phyloP scores from a whole-genome alignment of 1,140 invertebrate species.

The Ptiloglossa arizonensis region DNA sequence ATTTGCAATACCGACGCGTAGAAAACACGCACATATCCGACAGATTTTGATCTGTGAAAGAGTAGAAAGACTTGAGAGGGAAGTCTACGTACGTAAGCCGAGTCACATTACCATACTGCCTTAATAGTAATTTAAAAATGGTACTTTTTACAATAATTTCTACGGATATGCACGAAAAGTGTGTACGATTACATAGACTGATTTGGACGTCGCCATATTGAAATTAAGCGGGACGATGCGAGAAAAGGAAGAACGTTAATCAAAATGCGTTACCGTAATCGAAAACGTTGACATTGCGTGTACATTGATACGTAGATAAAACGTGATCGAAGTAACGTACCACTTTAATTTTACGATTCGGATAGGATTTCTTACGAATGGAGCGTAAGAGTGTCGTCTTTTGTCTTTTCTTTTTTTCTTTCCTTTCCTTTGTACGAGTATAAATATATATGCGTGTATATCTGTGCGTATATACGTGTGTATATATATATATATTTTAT shows the following conservation, averaged over 20 bases:
- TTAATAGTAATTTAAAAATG: conserved; percentile 75
- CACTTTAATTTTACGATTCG: conserved; percentile 23
- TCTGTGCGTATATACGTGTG: too few species aligned
- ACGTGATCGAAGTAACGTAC: conserved; percentile 12
- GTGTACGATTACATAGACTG: conserved; percentile 41
- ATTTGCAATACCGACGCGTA: conserved; percentile 35
- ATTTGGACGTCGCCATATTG: conserved; percentile 38
- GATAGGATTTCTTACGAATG: conserved; percentile 23
- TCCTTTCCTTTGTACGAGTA: too few species aligned
- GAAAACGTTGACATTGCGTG: conserved; percentile 55
- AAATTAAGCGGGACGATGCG: conserved; percentile 30
- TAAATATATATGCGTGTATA: too few species aligned
- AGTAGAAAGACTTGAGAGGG: conserved; percentile 10
- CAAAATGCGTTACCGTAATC: conserved; percentile 66
- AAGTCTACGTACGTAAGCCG: conserved; percentile 64
- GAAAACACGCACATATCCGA: conserved; percentile 62
- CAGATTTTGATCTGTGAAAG: conserved; percentile 33
- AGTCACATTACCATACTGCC: conserved; percentile 77
- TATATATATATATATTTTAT: too few species aligned
- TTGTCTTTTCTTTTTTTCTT: not conserved
- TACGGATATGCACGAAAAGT: conserved; percentile 41
- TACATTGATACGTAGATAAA: conserved; percentile 34
- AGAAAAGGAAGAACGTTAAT: conserved; percentile 50
- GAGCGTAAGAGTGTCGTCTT: not conserved
- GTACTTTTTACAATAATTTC: conserved; percentile 63